Evolutionary conservation across 2,113 vertebrate species (phyloP).

Genomic region (Silurus glanis): DNA sequence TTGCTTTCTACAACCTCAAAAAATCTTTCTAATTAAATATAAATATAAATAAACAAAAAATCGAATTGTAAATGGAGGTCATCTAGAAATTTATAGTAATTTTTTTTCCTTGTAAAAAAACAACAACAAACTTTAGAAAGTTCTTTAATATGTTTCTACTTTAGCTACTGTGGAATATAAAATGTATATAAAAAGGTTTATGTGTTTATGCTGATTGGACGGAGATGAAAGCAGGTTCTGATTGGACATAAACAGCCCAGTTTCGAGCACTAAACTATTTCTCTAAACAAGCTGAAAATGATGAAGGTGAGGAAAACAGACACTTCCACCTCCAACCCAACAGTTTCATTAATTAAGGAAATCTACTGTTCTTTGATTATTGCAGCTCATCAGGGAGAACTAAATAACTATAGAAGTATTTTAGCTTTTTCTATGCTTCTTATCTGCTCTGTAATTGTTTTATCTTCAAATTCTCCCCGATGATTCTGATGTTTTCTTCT

Average conservation of each 20-base stretch:
- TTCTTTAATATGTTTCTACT: not conserved
- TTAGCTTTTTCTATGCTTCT: not conserved
- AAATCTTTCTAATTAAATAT: not conserved
- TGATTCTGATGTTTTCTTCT: not conserved
- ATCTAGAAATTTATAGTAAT: not conserved
- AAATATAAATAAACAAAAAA: not conserved
- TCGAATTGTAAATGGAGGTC: not conserved
- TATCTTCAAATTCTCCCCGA: not conserved
- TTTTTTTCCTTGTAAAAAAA: too few relatives aligned
- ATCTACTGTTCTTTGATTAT: not conserved
- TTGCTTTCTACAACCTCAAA: not conserved
- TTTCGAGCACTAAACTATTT: too few relatives aligned
- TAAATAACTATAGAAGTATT: not conserved
- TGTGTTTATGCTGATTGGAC: not conserved
- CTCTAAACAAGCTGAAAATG: not conserved
- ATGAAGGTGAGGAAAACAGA: not conserved
- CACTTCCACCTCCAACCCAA: not conserved
- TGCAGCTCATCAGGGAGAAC: not conserved
- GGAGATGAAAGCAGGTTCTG: not conserved
- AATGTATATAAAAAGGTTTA: not conserved
- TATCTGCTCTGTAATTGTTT: not conserved
- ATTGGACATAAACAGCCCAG: not conserved
- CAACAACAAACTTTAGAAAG: not conserved
- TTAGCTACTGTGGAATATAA: not conserved
- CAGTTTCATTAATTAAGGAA: not conserved